A percentile compares a stretch with the other conserved stretches of the same genome.
Evolutionary conservation across 2,113 vertebrate genomes (phyloP).

Genomic region (Tachuris rubrigastra): DNA sequence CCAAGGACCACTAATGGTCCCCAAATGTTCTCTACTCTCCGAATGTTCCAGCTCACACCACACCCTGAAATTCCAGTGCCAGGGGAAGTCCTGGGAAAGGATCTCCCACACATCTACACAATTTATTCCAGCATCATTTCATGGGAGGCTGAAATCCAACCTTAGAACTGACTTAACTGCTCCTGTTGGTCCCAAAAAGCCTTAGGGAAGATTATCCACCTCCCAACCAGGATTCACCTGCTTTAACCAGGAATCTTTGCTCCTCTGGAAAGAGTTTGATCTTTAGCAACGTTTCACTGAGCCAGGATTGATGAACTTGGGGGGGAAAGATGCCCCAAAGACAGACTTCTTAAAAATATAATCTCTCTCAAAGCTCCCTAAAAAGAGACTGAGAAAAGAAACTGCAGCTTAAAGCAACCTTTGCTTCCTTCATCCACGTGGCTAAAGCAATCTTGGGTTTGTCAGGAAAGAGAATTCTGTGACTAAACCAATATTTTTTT

Average conservation of each 20-base stretch:
- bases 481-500: no score
- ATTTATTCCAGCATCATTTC: no score
- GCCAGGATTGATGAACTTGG: neutral
- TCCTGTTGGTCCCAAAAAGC: neutral
- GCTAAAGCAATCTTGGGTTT: no score
- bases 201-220: neutral
- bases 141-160: no score
- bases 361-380: neutral
- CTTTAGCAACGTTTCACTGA: neutral
- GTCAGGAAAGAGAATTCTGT: no score
- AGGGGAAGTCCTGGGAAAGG: neutral
- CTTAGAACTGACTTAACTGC: neutral
- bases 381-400: neutral
- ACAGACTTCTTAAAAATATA: neutral
- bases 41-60: neutral
- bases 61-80: fast-evolving
- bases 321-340: neutral
- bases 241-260: neutral
- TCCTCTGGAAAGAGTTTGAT: neutral
- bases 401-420: neutral
- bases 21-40: neutral
- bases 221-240: neutral
- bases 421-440: neutral
- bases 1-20: neutral
- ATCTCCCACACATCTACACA: no score